phyloP scores from a whole-genome alignment of 92 coral and sea anemone genomes.

The Epizoanthus ramosus region DNA sequence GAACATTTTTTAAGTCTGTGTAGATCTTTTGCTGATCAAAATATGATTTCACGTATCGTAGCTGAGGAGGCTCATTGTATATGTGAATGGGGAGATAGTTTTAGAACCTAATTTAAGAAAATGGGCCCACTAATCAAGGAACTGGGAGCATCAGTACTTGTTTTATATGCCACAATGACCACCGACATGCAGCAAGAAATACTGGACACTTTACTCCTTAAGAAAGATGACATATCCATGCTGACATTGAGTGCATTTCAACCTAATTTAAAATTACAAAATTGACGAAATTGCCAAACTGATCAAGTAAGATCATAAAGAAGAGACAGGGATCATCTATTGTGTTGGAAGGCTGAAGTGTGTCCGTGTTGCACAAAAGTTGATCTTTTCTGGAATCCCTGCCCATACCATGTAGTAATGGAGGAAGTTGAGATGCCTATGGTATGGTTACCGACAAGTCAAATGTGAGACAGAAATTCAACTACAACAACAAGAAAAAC shows the following conservation, averaged over 20 bases:
- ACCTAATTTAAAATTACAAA: not conserved
- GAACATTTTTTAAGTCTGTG: not conserved
- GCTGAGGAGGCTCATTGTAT: not conserved
- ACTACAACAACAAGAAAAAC: too few species aligned
- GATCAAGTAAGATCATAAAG: not conserved
- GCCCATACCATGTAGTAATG: not conserved
- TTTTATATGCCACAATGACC: not conserved
- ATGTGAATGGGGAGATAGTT: not conserved
- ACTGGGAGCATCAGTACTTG: not conserved
- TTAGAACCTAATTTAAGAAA: not conserved
- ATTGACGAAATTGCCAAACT: not conserved
- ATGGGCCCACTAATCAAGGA: not conserved
- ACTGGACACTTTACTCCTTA: not conserved
- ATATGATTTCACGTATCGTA: not conserved
- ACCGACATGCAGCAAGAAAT: not conserved
- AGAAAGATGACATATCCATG: not conserved
- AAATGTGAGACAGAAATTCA: too few species aligned
- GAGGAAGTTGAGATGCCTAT: not conserved
- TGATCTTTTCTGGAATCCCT: not conserved
- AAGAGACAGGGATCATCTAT: not conserved
- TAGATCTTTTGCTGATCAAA: not conserved
- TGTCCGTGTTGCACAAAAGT: not conserved
- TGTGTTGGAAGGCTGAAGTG: not conserved
- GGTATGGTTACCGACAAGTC: too few species aligned
- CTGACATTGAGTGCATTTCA: not conserved